Evolutionary conservation across 2,888 invertebrate species (phyloP), one percentile per base, ranked within the genome.

Genomic region (Ophioninae sp.): DNA sequence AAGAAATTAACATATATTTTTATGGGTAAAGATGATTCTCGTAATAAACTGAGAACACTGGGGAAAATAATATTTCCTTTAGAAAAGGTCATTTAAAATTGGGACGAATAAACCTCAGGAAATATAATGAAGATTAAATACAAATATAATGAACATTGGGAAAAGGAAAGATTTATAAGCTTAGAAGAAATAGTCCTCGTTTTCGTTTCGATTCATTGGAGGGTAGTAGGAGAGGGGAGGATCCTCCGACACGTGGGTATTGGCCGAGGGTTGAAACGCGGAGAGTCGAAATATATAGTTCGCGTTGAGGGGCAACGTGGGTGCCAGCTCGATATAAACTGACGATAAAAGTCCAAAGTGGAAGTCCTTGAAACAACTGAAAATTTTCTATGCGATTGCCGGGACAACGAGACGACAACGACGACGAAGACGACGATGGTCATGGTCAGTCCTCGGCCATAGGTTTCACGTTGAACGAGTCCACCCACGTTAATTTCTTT

Each of bases 401-500:
- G 61, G 56, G 57, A 67, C 39, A 39, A 56, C 57, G 59, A 68
- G 61, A 79, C 23, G 56, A 70, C 62, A 41, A 78, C 68, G 78
- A 74, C 79, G 61, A 79, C 23, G 56, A 70, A 56, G 57, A 78
- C 68, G 78, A 74, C 79, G 84, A 84, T 84, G 84, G 81, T 84
- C 84, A 84, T 81, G 84, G 84, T 76, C 76, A 81, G 79, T 37
- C 75, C 73, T 79, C 74, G 68, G 75, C 70, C 81, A 70, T 75
- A 50, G 81, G 67, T 79, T 73, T 65, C 79, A 65, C 76, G 81
- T 61, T 78, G 76, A 84, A 84, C 84, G 72, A 72, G 84, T 84
- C 79, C 84, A 79, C 84, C 81, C 84, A 84, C 84, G 78, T 81
- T 81, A 84, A 84, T 81, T 84, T 84, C 84, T 84, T 76, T 62